Evolutionary conservation across 1,140 invertebrate species (phyloP), one percentile per base, ranked within the genome.

Genomic region (Drosophila novamexicana): DNA sequence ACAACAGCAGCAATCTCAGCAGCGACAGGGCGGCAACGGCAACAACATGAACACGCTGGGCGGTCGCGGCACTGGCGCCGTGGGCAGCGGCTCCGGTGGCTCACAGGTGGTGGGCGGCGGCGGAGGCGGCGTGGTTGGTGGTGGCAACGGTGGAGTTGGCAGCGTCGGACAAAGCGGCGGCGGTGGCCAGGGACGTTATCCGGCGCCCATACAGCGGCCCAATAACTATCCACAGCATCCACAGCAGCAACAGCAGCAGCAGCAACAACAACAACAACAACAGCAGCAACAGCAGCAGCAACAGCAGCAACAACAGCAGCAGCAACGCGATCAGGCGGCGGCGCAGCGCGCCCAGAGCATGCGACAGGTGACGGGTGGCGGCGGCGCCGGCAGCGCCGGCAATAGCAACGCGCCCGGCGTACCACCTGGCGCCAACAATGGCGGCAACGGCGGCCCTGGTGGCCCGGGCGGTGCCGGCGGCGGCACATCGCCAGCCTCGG

Each of bases 151-250:
- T 36, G 62, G 47, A 9, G 76, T 65, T 44, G 82, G 85, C 45
- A 88, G 91, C 45, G 76, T 85, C 7, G 84, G 79, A 22, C 86
- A 92, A 8, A 79, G 86, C 10, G 72, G 78, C n/a, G 80, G 71
- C 39, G 73, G 65, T 37, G 74, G 81, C 6, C 91, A 91, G 52
- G 91, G 91, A 68, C 86, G 91, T n/a, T 92, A 92, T 75, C 90
- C 91, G 14, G 89, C 91, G 32, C 91, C 91, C 7, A 92, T 92
- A 57, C 91, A 92, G 88, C 65, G 93, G 86, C 73, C 93, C 81
- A 92, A 92, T 89, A 83, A 94, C 89, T 91, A 92, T 93, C 81
- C 93, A 88, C 76, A 93, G 92, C 91, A 92, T 83, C 90, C 86
- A 36, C 91, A 92, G 67, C 83, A 81, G 16, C 90, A 91, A 40